Base-by-base conservation (phyloP, 2,797 vertebrate species). In the Dipus sagitta region DNA sequence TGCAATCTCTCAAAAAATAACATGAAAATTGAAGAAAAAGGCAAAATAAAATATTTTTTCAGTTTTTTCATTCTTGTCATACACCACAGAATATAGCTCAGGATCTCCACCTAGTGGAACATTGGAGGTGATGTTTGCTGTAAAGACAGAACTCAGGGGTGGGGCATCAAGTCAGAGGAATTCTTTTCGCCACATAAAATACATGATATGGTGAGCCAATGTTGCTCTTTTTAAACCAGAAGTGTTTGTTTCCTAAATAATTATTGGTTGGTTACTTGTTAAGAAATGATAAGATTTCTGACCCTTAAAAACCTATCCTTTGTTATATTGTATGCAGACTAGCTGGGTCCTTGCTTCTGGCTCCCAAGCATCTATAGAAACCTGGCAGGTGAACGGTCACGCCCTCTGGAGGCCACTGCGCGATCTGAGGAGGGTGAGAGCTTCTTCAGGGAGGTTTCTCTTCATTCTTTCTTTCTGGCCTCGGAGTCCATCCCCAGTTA, bases 91-190 rank as follows among this genome's bases (percentile, higher is more conserved):
- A 9, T 75, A 26, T 34, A 52, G 95, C 95, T 96, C 97, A 91
- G 72, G 95, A 81, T 71, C 77, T 71, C 96, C 97, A 86, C 94
- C 96, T 96, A 96, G 95, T 96, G 97, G 95, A 54, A 17, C 54
- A 6, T 77, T 79, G 13, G 12, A 60, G 67, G 32, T 80, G n/a
- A 32, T 47, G 77, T n/a, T 23, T 70, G 13, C 32, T 82, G 72
- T 34, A 76, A 87, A 80, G 34, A 0, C 3, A 30, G 24, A 95
- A 62, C 4, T 15, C 74, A 18, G 64, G 70, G 13, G n/a, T 28
- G 17, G 38, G 3, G 3, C 23, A 68, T 26, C n/a, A 32, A 85
- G 26, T 72, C 54, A 60, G 62, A 85, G 15, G 11, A 76, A 78
- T 81, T 60, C 7, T 26, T 13, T 68, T 86, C 60, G 28, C 34